Base-by-base conservation (phyloP, 2,113 vertebrate genomes). In the rat (Rattus norvegicus) region DNA sequence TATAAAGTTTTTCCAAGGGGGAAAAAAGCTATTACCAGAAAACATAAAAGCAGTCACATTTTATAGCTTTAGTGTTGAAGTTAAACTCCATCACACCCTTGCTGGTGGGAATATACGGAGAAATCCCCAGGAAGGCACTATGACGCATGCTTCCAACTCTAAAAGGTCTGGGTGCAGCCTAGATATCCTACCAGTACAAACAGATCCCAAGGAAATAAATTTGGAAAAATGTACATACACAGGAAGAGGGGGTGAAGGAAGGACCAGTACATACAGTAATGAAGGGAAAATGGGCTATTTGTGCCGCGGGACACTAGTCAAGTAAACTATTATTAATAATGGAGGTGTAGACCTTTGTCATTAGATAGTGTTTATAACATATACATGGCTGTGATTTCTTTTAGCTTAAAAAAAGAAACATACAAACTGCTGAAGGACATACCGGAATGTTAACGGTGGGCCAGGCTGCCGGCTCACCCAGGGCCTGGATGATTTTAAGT, bases 121-220 rank as follows among this genome's bases (percentile, higher is more conserved):
- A 69, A 30, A 73, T 16, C 73, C 92, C 43, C 16, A 49, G n/a
- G 65, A 95, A 86, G 56, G 9, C 54, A 95, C 30, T 22, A 59
- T 2, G n/a, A 88, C 47, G 84, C 43, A 79, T 8, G 7, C n/a
- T 90, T 93, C 79, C 56, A 88, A 93, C 83, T 36, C 24, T 56
- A 75, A 63, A 89, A 92, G 2, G 28, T 59, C 86, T 47, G 39
- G 13, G 91, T 54, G 72, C 0, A 6, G 67, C 59, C n/a, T 91
- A 63, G 39, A 89, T 81, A 96, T 73, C 73, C 17, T 36, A 95
- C 19, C 56, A 63, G 24, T 12, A 90, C 30, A 59, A 95, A 94
- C 63, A 59, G 30, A 91, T 59, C 16, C 65, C 92, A 96, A 92
- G 33, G 36, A 72, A 85, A 95, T 84, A 84, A 90, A 94, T 67